Percentiles rank a stretch among this genome's conserved stretches.
Evolutionary conservation across 2,113 vertebrate species (phyloP).

Genomic region (Saccopteryx leptura): DNA sequence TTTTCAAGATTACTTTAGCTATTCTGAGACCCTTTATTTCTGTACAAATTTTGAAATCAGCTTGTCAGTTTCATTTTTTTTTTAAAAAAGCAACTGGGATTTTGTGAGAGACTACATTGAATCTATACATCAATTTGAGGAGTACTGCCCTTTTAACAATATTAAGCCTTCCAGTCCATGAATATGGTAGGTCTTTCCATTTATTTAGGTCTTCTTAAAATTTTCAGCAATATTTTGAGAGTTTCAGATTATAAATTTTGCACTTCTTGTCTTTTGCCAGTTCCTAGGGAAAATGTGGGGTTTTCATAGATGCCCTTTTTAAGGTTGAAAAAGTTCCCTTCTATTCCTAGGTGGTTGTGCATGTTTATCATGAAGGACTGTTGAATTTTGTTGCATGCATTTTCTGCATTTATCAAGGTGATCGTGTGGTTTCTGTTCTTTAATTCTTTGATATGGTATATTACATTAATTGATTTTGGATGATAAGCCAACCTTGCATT

Average conservation of each 20-base stretch:
- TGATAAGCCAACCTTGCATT: neutral
- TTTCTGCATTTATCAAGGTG: conserved; percentile 25
- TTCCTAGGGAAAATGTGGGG: neutral
- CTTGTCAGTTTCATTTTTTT: neutral
- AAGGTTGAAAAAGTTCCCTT: neutral
- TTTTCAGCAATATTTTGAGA: neutral
- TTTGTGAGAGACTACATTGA: neutral
- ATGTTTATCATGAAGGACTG: neutral
- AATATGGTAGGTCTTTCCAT: neutral
- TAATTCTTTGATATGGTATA: neutral
- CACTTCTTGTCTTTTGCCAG: neutral
- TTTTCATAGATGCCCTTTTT: neutral
- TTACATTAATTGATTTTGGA: neutral
- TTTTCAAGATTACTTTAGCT: conserved; percentile 6
- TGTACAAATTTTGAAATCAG: neutral
- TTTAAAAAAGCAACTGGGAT: neutral
- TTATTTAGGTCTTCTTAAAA: neutral
- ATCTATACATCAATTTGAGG: neutral
- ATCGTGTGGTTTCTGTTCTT: neutral
- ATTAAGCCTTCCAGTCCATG: neutral
- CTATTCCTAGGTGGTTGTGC: neutral
- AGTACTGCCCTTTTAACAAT: neutral
- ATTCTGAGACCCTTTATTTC: neutral
- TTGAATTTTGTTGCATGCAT: conserved; percentile 8
- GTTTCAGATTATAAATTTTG: neutral